Conservation (phyloP, 37 sponge, comb jelly and placozoan genomes). For the Eunapius fragilis region DNA sequence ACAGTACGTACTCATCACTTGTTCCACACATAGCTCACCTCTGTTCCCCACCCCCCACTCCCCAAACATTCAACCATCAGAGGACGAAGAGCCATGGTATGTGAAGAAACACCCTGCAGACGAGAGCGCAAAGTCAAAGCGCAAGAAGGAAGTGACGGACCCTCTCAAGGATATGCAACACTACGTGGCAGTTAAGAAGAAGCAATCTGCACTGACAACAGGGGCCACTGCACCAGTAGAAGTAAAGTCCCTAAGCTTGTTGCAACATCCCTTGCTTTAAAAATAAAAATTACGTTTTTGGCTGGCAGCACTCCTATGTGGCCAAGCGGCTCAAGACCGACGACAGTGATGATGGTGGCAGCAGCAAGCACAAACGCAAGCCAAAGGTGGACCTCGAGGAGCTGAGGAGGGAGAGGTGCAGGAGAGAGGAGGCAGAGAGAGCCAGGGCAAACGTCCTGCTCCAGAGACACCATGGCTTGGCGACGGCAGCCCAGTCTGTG, state of each 20-base stretch:
- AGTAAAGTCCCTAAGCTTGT: not conserved
- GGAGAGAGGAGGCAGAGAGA: constrained; percentile 72
- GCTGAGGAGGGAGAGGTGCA: constrained; percentile 66
- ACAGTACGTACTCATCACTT: constrained; percentile 51
- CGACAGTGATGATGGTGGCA: not conserved
- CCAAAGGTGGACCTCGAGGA: constrained; percentile 35
- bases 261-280: no score
- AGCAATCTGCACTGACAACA: not conserved
- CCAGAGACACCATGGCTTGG: constrained; percentile 28
- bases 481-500: not conserved
- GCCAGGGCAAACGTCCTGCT: constrained; percentile 39
- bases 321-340: not conserved
- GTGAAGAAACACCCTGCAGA: not conserved
- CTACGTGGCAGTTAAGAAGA: constrained; percentile 48
- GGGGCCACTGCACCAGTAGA: not conserved
- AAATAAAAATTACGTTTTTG: not conserved
- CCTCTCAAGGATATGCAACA: constrained; percentile 74
- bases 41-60: not conserved
- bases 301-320: not conserved
- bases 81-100: constrained; percentile 44
- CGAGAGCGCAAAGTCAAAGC: constrained; percentile 40
- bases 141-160: constrained; percentile 65
- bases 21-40: not conserved
- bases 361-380: constrained; percentile 16
- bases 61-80: constrained; percentile 6